Base-by-base conservation (phyloP, 2,888 invertebrate species). In the Lepetodrilus schrolli region DNA sequence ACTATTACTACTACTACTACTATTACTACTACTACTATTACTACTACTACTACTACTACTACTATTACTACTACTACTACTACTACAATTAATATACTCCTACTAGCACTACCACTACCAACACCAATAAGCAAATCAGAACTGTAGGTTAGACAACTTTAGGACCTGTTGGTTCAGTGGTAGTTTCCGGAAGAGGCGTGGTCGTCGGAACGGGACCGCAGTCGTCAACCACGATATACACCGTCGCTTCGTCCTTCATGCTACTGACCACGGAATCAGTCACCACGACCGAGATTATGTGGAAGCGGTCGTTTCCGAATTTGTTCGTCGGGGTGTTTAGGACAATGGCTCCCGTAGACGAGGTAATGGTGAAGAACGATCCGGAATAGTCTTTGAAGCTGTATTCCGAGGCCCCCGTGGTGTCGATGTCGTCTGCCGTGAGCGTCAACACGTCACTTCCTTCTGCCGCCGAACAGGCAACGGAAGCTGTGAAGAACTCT, bases 331-430 rank as follows among this genome's bases (percentile, higher is more conserved):
- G 21, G 1, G 26, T 50, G 37, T 7, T 58, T 43, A 34, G 47
- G 26, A 17, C 51, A 58, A 51, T 58, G 30, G 4, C 4, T 8
- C 17, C 38, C 38, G 37, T 58, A 51, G 58, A 69, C 37, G 30
- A 30, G 36, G n/a, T 21, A 38, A 43, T 38, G 58, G 51, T 69
- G 30, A 58, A 73, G 69, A 69, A 69, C 37, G 43, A 51, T n/a
- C 51, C 51, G 3, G 69, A 30, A 1, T 43, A 38, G 4, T 13
- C 26, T n/a, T 69, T 69, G 23, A 73, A n/a, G n/a, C 58, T 30
- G 17, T 51, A 69, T 10, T 38, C 69, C 5, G 51, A 51, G 26
- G 70, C 51, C 13, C 69, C 69, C 10, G 26, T 20, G 3, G 73
- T 26, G 5, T 58, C 58, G 3, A 58, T 30, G 58, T 58, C 58